Percentiles rank a stretch among this genome's conserved stretches.
Evolutionary conservation across 2,113 vertebrate genomes (phyloP).

Genomic region (Phycodurus eques): DNA sequence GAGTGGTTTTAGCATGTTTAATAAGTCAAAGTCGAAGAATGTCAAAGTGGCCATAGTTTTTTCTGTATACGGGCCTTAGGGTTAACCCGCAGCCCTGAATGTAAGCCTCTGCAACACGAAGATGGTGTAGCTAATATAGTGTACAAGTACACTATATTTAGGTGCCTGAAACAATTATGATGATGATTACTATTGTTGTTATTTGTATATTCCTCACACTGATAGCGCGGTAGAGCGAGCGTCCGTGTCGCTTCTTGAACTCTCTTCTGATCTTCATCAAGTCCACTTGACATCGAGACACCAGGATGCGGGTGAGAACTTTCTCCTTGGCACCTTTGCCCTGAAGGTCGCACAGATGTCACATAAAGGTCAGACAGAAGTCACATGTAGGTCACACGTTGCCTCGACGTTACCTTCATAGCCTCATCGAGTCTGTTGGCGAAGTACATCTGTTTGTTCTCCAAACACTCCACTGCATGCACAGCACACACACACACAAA

Average conservation of each 20-base stretch:
- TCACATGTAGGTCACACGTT: not conserved
- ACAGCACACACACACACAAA: not conserved
- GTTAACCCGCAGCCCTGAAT: no score
- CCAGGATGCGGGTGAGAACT: conserved; percentile 88
- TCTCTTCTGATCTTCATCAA: conserved; percentile 89
- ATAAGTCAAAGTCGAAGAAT: no score
- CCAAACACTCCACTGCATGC: conserved; percentile 87
- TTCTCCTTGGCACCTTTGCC: conserved; percentile 91
- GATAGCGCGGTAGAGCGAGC: conserved; percentile 88
- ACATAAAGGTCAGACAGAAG: not conserved
- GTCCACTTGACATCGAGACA: conserved; percentile 90
- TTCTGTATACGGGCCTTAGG: no score
- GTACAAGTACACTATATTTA: no score
- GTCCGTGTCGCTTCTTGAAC: conserved; percentile 86
- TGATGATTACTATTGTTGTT: no score
- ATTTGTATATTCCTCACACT: conserved; percentile 36
- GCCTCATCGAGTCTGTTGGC: conserved; percentile 87
- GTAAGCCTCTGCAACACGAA: no score
- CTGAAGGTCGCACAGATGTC: conserved; percentile 53
- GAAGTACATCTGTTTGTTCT: conserved; percentile 93
- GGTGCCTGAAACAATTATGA: no score
- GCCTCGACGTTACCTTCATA: conserved; percentile 85
- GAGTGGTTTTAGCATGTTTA: no score
- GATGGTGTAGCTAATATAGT: no score
- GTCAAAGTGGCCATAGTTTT: no score